These are phyloP conservation scores for Drosophila gaucha DNA, from an alignment of 2,888 invertebrate genomes.

Conservation along the genomic window DNA sequence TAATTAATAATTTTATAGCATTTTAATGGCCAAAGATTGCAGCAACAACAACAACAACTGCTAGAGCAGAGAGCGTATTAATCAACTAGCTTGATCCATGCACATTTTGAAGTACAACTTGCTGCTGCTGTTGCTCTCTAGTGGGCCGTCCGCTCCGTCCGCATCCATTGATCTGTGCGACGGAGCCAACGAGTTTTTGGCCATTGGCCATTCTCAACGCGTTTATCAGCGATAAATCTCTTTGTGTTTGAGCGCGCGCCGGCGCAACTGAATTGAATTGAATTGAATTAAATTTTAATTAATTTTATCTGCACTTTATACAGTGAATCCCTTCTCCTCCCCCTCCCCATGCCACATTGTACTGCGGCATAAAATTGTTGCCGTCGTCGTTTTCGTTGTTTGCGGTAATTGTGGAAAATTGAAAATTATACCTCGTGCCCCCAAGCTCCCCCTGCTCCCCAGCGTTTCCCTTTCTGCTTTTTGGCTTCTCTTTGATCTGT, in stretches of 20 bases:
- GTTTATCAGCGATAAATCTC: slow-evolving; percentile 81
- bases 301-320: slow-evolving; percentile 77
- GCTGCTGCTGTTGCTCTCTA: slow-evolving; percentile 1
- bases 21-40: slow-evolving; percentile 70
- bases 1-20: slow-evolving; percentile 81
- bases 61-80: slow-evolving; percentile 44
- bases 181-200: slow-evolving; percentile 42
- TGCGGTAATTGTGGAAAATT: slow-evolving; percentile 78
- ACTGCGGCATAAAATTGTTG: slow-evolving; percentile 51
- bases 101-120: slow-evolving; percentile 16
- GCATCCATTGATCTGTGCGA: slow-evolving; percentile 68
- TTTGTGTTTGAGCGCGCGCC: slow-evolving; percentile 75
- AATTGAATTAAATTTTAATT: slow-evolving; percentile 81
- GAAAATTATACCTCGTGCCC: slow-evolving; percentile 59
- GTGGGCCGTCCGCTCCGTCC: neutral
- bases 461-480: neutral
- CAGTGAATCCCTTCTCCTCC: neutral
- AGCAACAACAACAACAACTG: slow-evolving; percentile 24
- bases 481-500: slow-evolving; percentile 69
- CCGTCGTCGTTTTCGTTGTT: slow-evolving; percentile 20
- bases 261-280: slow-evolving; percentile 78
- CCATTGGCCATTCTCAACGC: slow-evolving; percentile 73
- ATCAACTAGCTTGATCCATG: slow-evolving; percentile 64
- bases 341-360: slow-evolving; percentile 8
- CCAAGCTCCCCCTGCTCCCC: neutral